Conservation (phyloP, 2,797 vertebrate species). For the Cetoscarus ocellatus region DNA sequence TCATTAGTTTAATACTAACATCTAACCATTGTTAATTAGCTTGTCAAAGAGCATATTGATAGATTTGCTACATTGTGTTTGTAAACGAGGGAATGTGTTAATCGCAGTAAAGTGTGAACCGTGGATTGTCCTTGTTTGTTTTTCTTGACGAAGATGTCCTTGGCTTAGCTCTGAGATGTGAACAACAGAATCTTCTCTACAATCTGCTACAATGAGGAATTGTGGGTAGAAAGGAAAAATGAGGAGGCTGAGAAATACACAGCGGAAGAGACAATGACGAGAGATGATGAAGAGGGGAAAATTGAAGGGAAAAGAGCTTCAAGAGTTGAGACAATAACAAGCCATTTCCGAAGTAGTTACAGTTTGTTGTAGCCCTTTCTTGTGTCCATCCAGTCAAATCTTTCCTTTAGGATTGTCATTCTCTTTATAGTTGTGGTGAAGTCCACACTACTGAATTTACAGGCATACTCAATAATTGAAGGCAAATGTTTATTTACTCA, state of each 20-base stretch:
- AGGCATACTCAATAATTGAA: too few relatives aligned
- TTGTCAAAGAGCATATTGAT: constrained; percentile 30
- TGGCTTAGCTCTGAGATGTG: constrained; percentile 39
- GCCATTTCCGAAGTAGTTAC: background rate
- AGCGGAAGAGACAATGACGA: constrained; percentile 1
- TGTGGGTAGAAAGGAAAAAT: constrained; percentile 20
- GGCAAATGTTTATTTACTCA: too few relatives aligned
- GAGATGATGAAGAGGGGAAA: background rate
- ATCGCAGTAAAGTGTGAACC: constrained; percentile 11
- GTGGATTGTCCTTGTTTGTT: constrained; percentile 40
- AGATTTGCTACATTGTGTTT: constrained; percentile 12
- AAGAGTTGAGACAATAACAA: background rate
- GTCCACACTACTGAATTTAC: too few relatives aligned
- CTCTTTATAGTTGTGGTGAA: background rate
- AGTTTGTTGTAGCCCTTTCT: constrained; percentile 1
- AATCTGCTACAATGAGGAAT: constrained; percentile 46
- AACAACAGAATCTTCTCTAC: constrained; percentile 31
- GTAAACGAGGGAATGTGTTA: constrained; percentile 11
- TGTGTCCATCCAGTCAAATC: background rate
- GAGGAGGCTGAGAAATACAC: constrained; percentile 14
- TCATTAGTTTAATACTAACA: constrained; percentile 48
- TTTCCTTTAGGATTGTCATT: background rate
- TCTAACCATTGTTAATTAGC: constrained; percentile 21
- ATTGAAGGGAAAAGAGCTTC: background rate
- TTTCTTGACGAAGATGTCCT: constrained; percentile 38